Evolutionary conservation across 2,888 invertebrate species (phyloP).

Genomic region (Brenthis ino): DNA sequence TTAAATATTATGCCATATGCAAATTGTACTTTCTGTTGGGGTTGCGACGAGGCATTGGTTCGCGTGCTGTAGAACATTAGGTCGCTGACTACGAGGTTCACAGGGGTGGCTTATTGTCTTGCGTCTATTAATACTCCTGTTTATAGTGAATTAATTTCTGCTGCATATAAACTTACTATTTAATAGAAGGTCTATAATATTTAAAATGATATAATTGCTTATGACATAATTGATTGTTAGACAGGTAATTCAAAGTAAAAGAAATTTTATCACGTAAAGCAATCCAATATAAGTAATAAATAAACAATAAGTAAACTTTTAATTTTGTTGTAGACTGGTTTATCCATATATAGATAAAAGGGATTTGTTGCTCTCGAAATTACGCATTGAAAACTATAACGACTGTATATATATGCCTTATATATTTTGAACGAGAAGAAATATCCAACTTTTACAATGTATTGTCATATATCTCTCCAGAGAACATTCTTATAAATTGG

Average conservation of each 20-base stretch:
- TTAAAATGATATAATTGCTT: background rate
- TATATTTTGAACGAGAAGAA: conserved; percentile 53
- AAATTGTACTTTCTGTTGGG: conserved; percentile 61
- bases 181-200: background rate
- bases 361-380: too few relatives aligned
- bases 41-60: conserved; percentile 55
- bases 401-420: background rate
- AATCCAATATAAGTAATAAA: too few relatives aligned
- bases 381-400: background rate
- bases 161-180: conserved; percentile 15
- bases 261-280: too few relatives aligned
- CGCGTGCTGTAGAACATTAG: conserved; percentile 75
- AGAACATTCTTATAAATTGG: conserved; percentile 77
- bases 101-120: conserved; percentile 77
- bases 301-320: too few relatives aligned
- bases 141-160: conserved; percentile 69
- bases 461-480: conserved; percentile 68
- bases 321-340: too few relatives aligned
- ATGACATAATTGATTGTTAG: too few relatives aligned
- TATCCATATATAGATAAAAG: too few relatives aligned
- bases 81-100: conserved; percentile 63
- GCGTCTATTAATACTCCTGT: conserved; percentile 63
- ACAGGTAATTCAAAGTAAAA: too few relatives aligned
- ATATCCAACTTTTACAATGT: conserved; percentile 73
- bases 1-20: conserved; percentile 55